A percentile compares a stretch with the other conserved stretches of the same genome.
Evolutionary conservation across 1,140 invertebrate species (phyloP).

Genomic region (Amyelois transitella): DNA sequence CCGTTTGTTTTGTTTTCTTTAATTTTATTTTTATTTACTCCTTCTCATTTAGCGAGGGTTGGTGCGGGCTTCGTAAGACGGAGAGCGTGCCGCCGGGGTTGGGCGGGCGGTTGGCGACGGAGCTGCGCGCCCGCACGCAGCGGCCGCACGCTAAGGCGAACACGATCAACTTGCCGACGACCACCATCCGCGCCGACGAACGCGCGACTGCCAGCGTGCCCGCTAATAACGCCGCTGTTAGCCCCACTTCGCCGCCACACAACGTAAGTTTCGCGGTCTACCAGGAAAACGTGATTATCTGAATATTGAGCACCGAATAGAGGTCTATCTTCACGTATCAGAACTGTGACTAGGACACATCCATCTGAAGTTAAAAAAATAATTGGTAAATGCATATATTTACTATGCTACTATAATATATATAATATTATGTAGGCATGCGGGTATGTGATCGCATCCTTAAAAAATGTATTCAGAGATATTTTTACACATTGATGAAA

Average conservation of each 20-base stretch:
- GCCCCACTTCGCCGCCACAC: slow-evolving; percentile 50
- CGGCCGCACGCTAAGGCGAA: slow-evolving; percentile 77
- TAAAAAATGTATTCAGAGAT: no score
- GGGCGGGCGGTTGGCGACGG: slow-evolving; percentile 53
- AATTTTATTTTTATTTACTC: slow-evolving; percentile 54
- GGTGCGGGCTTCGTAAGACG: slow-evolving; percentile 54
- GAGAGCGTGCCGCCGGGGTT: slow-evolving; percentile 62
- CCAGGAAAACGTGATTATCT: background rate
- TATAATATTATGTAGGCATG: no score
- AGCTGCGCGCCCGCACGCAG: slow-evolving; percentile 58
- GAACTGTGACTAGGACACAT: no score
- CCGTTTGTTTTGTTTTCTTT: slow-evolving; percentile 47
- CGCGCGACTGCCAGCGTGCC: slow-evolving; percentile 22
- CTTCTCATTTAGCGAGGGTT: slow-evolving; percentile 48
- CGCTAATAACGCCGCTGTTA: slow-evolving; percentile 17
- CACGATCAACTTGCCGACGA: slow-evolving; percentile 75
- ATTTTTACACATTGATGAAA: no score
- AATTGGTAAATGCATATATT: no score
- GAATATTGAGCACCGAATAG: no score
- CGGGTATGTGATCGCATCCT: no score
- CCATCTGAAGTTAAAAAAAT: no score
- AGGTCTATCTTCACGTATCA: no score
- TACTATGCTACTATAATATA: no score
- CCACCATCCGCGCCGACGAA: slow-evolving; percentile 43
- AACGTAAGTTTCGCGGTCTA: slow-evolving; percentile 42